Percentiles rank a stretch among this genome's conserved stretches.
phyloP scores from a whole-genome alignment of 2,113 vertebrate species.

The Hiodon tergisus region DNA sequence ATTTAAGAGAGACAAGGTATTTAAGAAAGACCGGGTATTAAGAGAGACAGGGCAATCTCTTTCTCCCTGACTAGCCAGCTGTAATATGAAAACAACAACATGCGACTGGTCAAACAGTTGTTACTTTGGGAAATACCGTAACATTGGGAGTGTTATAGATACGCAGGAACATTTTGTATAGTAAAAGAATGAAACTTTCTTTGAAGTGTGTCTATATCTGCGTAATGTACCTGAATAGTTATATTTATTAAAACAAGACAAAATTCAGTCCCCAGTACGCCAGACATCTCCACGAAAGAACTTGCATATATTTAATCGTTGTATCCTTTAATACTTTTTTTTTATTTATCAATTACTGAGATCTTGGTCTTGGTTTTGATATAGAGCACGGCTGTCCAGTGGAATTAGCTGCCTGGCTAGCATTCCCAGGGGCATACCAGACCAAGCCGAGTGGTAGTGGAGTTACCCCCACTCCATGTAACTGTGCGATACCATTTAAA shows the following conservation, averaged over 20 bases:
- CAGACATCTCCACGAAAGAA: not conserved
- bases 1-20: too few species aligned
- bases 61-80: too few species aligned
- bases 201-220: not conserved
- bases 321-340: constrained; percentile 48
- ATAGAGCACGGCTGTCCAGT: constrained; percentile 58
- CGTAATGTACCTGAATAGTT: not conserved
- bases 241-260: too few species aligned
- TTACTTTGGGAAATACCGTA: too few species aligned
- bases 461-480: constrained; percentile 58
- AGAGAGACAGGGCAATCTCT: too few species aligned
- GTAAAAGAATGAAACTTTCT: not conserved
- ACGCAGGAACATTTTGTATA: not conserved
- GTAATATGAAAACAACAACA: too few species aligned
- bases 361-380: constrained; percentile 62
- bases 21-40: too few species aligned
- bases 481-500: constrained; percentile 67
- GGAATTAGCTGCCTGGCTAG: constrained; percentile 63
- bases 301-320: constrained; percentile 20
- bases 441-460: constrained; percentile 44
- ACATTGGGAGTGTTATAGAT: not conserved
- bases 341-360: constrained; percentile 63
- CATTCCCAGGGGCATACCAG: constrained; percentile 59
- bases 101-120: too few species aligned
- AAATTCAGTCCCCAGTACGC: constrained; percentile 18